Evolutionary conservation across 1,140 invertebrate genomes (phyloP).

Genomic region (Drusus annulatus): DNA sequence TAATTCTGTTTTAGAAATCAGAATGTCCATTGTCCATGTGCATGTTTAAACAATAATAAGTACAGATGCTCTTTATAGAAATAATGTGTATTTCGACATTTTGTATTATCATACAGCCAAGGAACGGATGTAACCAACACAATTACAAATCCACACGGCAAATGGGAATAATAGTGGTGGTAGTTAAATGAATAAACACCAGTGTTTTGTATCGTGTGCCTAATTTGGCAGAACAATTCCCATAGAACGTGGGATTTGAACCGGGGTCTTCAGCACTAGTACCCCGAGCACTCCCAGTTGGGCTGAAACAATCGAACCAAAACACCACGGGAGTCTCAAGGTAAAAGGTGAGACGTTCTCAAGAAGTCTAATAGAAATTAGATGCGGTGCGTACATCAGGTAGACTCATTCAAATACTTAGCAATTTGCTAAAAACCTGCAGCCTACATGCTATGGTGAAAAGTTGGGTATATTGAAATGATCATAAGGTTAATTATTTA

Average conservation of each 20-base stretch:
- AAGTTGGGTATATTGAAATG: too few relatives aligned
- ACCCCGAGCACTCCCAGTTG: background rate
- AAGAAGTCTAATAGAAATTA: too few relatives aligned
- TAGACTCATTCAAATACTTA: too few relatives aligned
- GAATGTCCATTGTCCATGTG: too few relatives aligned
- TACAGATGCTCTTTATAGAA: too few relatives aligned
- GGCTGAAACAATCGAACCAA: conserved; percentile 4
- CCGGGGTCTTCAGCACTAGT: background rate
- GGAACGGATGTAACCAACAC: conserved; percentile 23
- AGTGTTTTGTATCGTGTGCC: conserved; percentile 43
- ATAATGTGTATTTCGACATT: too few relatives aligned
- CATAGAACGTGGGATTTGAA: conserved; percentile 31
- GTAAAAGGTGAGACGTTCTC: background rate
- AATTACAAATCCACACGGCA: background rate
- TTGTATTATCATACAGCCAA: background rate
- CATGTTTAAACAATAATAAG: too few relatives aligned
- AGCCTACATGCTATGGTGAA: too few relatives aligned
- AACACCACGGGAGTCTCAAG: conserved; percentile 8
- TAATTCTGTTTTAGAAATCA: too few relatives aligned
- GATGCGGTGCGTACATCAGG: too few relatives aligned
- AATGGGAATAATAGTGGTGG: conserved; percentile 26
- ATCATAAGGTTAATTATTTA: too few relatives aligned
- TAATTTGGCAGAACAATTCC: conserved; percentile 43
- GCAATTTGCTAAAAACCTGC: too few relatives aligned
- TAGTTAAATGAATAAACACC: conserved; percentile 39